Evolutionary conservation across 2,888 invertebrate species (phyloP).

Genomic region (Cinara cedri): DNA sequence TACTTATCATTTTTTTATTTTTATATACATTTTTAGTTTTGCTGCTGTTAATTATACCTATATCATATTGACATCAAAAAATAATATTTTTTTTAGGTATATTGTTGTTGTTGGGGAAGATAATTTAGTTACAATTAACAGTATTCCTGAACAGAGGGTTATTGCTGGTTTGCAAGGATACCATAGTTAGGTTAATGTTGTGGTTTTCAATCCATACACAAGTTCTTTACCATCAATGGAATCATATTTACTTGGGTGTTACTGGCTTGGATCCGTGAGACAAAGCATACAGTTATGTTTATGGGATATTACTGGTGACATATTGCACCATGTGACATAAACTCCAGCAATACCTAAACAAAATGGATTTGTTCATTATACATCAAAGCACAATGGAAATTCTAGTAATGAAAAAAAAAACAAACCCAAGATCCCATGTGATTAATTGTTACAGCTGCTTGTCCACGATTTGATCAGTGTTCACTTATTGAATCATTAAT

Average conservation of each 20-base stretch:
- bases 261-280: slow-evolving; percentile 90
- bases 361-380: slow-evolving; percentile 30
- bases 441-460: slow-evolving; percentile 88
- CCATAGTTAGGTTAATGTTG: slow-evolving; percentile 96
- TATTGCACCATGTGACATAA: slow-evolving; percentile 65
- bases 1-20: no score
- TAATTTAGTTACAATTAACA: slow-evolving; percentile 97
- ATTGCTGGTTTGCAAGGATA: slow-evolving; percentile 98
- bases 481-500: slow-evolving; percentile 96
- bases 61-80: neutral
- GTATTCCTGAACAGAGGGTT: slow-evolving; percentile 86
- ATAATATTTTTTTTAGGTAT: slow-evolving; percentile 66
- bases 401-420: slow-evolving; percentile 35
- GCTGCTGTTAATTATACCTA: no score
- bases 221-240: slow-evolving; percentile 19
- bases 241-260: slow-evolving; percentile 69
- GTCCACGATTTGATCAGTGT: slow-evolving; percentile 94
- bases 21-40: no score
- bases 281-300: slow-evolving; percentile 97
- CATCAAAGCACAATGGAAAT: slow-evolving; percentile 36
- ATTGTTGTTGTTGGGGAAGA: slow-evolving; percentile 98
- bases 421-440: slow-evolving; percentile 74
- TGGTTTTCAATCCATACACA: slow-evolving; percentile 87
- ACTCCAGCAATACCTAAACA: slow-evolving; percentile 21
- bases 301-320: slow-evolving; percentile 98